Base-by-base conservation (phyloP, 2,888 invertebrate genomes). In the Apamea sordens region DNA sequence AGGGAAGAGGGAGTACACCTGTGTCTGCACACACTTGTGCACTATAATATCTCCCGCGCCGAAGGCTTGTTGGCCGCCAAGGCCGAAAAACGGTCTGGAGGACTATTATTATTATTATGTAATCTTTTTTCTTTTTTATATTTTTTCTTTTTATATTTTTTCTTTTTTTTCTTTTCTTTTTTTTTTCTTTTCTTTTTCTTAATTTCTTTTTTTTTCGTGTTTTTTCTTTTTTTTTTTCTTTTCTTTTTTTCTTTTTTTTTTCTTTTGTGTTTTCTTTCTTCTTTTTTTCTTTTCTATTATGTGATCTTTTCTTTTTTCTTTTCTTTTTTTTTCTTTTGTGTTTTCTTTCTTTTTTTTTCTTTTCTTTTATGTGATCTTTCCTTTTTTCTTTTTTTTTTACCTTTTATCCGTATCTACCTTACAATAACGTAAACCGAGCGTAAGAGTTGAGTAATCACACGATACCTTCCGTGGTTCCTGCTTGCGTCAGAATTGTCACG, bases 401-500 rank as follows among this genome's bases (percentile, higher is more conserved):
- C 21, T 2, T 1, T 13, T 0, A 41, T 7, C 41, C 61, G 24
- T 68, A 36, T 11, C 32, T 50, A 69, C 32, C 0, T 36, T 50
- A 15, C 0, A 53, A 28, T 8, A 47, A 18, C n/a, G 24, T 73
- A 3, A 59, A 44, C 8, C 41, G 15, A 15, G 18, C 13, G 11
- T 0, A 24, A 65, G 2, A 69, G 47, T 73, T 82, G 72, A 78
- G 53, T 85, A 76, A 86, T 73, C 79, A 2, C 15, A 2, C n/a
- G n/a, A n/a, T 53, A 63, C 44, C 56, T 64, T 71, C 44, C n/a
- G 53, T 47, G 59, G 56, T 73, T 70, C 65, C 65, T 63, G 68
- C n/a, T 76, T 70, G 4, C 86, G 83, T 85, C 86, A 85, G n/a
- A 83, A 64, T n/a, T 73, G 86, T 85, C 86, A 71, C 83, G 84